Percentiles rank a stretch among this genome's conserved stretches.
Evolutionary conservation across 2,113 vertebrate species (phyloP).

Genomic region (Cochlearius cochlearius): DNA sequence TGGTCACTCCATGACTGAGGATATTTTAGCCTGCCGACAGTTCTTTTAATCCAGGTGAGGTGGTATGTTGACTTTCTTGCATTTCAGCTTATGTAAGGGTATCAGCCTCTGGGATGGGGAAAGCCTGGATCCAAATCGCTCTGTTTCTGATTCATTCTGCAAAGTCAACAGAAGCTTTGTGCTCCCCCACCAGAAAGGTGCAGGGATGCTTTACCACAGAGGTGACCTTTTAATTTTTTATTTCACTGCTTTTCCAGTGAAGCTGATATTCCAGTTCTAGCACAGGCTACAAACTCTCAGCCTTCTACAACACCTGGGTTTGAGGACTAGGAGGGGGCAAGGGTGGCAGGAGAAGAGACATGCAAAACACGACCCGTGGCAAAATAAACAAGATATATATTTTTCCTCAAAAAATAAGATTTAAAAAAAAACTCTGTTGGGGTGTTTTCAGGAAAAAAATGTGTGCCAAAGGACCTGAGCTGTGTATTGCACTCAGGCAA

Average conservation of each 20-base stretch:
- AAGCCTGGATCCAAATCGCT: neutral
- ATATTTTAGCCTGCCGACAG: accelerated
- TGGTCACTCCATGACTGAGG: neutral
- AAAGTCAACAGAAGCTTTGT: neutral
- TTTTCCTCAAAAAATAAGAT: neutral
- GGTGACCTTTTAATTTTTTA: neutral
- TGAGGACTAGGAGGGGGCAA: neutral
- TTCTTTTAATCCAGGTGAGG: neutral
- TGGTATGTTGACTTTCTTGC: neutral
- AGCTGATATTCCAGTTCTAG: neutral
- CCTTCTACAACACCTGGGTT: neutral
- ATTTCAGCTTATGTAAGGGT: neutral
- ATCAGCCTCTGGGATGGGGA: neutral
- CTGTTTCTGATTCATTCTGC: neutral
- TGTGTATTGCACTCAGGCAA: neutral
- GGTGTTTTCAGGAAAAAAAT: neutral
- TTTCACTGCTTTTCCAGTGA: neutral
- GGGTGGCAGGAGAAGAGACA: neutral
- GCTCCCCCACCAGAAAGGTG: neutral
- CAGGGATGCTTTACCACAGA: neutral
- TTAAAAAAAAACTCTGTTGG: neutral
- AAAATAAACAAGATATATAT: neutral
- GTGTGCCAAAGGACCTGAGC: neutral
- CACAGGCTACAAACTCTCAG: neutral
- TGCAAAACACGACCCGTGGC: accelerated